Evolutionary conservation across 1,140 invertebrate genomes (phyloP), one percentile per base, ranked within the genome.

Genomic region (Bombus waltoni): DNA sequence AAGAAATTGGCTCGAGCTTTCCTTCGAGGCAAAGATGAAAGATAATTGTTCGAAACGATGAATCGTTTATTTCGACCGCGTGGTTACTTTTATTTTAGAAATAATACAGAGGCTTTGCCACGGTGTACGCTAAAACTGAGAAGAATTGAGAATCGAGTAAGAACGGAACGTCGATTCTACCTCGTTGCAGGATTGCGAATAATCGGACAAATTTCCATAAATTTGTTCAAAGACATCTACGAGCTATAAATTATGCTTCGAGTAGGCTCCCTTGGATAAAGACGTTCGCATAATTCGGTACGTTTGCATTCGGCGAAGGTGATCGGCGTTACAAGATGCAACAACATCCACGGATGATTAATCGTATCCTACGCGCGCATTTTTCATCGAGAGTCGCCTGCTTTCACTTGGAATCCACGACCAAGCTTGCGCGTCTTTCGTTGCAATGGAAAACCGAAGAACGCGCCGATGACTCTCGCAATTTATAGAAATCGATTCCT

Each of bases 301-400:
- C 32, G 25, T 71, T 57, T n/a, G 44, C 77, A 68, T 47, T 38
- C 32, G 53, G 5, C n/a, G 53, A 76, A 66, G 47, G 18, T 53
- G 42, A 79, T 68, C 40, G 3, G 3, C 47, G 35, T 25, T 32
- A 28, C 76, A 22, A 40, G 47, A 53, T 57, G 28, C 79, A 59
- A 42, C 65, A 81, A 72, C 65, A 81, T 32, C 22, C n/a, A 42
- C 53, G 53, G 35, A 35, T 65, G 53, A 81, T 81, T 73, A 38
- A 81, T 81, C 80, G 38, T 28, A 62, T 25, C 11, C 53, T 44
- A 32, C 6, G 18, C 38, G 35, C 2, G 53, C 28, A 62, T 73
- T 73, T 73, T 73, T 81, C 18, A 18, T 6, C 32, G 1, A 32
- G n/a, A 32, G 32, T 9, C 25, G 1, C 3, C 40, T 28, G 77